These are phyloP conservation scores for Limnephilus rhombicus DNA, from an alignment of 2,888 invertebrate species.

Conservation along the genomic window DNA sequence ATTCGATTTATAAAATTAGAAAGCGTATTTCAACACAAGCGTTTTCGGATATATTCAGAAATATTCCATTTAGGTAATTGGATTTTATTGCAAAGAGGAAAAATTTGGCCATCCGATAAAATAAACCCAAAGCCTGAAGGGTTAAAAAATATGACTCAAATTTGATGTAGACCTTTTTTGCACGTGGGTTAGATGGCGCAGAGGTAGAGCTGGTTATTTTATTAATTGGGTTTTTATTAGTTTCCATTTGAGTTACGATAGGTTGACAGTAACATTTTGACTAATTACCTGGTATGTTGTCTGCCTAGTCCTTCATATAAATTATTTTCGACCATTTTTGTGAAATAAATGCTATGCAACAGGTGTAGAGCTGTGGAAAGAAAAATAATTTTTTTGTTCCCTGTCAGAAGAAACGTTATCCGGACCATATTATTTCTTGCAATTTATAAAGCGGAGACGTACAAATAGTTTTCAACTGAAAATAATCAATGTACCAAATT, in stretches of 20 bases:
- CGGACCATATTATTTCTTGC: background rate
- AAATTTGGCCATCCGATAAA: no score
- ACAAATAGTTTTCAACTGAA: background rate
- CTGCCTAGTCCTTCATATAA: background rate
- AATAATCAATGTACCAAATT: background rate
- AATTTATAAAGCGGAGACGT: background rate
- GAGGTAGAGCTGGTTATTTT: background rate
- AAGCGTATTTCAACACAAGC: no score
- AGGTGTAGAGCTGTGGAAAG: slow-evolving; percentile 11
- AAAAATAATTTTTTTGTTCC: slow-evolving; percentile 1
- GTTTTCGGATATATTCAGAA: no score
- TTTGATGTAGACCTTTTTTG: background rate
- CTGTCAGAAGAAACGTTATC: slow-evolving; percentile 6
- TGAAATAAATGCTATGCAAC: background rate
- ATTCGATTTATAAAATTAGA: no score
- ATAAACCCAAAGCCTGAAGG: no score
- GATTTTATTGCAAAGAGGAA: no score
- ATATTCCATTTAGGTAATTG: no score
- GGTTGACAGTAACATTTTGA: background rate
- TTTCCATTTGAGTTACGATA: background rate
- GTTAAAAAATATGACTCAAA: no score
- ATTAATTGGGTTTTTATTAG: background rate
- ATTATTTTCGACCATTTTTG: background rate
- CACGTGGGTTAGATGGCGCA: background rate
- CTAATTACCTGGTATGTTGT: background rate